Base-by-base conservation (phyloP, 2,888 invertebrate species). In the Odontomyia ornata region DNA sequence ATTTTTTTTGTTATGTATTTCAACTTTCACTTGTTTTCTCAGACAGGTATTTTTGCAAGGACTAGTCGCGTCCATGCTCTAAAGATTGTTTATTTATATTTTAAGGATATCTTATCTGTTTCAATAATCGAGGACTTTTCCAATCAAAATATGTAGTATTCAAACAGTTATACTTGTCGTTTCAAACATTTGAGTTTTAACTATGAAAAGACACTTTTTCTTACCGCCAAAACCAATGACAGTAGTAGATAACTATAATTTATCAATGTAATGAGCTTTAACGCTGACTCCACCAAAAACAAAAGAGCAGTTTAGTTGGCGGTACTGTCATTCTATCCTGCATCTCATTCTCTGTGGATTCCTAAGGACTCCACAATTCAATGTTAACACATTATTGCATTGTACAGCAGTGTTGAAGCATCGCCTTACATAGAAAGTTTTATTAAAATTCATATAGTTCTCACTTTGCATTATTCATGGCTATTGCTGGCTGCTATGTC, bases 391-490 rank as follows among this genome's bases (percentile, higher is more conserved):
- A 36, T 43, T 60, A 73, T 57, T 73, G 57, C 73, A 73, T 73
- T 15, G 69, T 23, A 56, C 56, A 30, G 43, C 36, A 60, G 73
- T 28, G 43, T 36, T 73, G 73, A 73, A 73, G 73, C 30, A 57
- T 73, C 57, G 60, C 60, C 57, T 60, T 43, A 18, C 57, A 73
- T 60, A 60, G 73, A 57, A 60, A 57, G 57, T 57, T 73, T 36
- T 60, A 73, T 73, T 73, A 60, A 73, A 73, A 73, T 73, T 73
- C 73, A 73, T n/a, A n/a, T 73, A 73, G 73, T 60, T 60, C 60
- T 73, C 73, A 60, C 60, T 73, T 73, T 73, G 73, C 73, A 73
- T 73, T 73, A 73, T 73, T 73, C 73, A 73, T 52, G 7, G 52
- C 52, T 52, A 52, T 52, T 52, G 52, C 52, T 52, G 52, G 18